A percentile compares a stretch with the other conserved stretches of the same genome.
Evolutionary conservation across 1,140 invertebrate genomes (phyloP).

Genomic region (Phortica variegata): DNA sequence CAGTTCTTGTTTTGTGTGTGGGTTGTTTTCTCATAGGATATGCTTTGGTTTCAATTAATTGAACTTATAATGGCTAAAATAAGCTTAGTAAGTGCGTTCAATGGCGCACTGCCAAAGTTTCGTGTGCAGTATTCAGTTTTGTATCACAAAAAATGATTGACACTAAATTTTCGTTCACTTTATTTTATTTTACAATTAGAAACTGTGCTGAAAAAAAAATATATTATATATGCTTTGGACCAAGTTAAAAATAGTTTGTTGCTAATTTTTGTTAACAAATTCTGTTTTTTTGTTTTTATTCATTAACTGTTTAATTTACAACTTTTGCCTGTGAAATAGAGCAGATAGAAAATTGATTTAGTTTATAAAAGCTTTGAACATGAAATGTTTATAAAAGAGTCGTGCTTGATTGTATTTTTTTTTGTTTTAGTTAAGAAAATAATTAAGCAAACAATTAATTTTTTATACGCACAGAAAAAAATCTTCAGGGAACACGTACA

Average conservation of each 20-base stretch:
- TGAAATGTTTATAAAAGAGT: background rate
- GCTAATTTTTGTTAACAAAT: constrained; percentile 21
- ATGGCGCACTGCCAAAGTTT: background rate
- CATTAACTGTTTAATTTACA: constrained; percentile 29
- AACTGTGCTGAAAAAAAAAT: constrained; percentile 43
- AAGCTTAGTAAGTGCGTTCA: constrained; percentile 8
- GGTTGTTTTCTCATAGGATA: constrained; percentile 8
- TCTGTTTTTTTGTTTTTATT: constrained; percentile 15
- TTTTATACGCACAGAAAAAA: constrained; percentile 30
- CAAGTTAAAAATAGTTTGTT: background rate
- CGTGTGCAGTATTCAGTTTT: too few relatives aligned
- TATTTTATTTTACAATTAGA: constrained; percentile 5
- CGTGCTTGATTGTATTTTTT: constrained; percentile 15
- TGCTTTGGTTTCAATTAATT: constrained; percentile 15
- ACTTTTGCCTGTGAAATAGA: constrained; percentile 44
- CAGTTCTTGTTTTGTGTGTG: constrained; percentile 44
- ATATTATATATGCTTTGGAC: background rate
- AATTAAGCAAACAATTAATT: constrained; percentile 7
- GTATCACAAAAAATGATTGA: constrained; percentile 4
- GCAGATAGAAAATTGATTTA: constrained; percentile 25
- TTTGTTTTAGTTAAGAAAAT: constrained; percentile 22
- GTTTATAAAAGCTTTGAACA: background rate
- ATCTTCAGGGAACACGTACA: too few relatives aligned
- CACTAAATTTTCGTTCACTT: constrained; percentile 14
- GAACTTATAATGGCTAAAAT: constrained; percentile 31